Conservation (phyloP, 2,797 vertebrate species). For the Pipistrellus kuhlii region DNA sequence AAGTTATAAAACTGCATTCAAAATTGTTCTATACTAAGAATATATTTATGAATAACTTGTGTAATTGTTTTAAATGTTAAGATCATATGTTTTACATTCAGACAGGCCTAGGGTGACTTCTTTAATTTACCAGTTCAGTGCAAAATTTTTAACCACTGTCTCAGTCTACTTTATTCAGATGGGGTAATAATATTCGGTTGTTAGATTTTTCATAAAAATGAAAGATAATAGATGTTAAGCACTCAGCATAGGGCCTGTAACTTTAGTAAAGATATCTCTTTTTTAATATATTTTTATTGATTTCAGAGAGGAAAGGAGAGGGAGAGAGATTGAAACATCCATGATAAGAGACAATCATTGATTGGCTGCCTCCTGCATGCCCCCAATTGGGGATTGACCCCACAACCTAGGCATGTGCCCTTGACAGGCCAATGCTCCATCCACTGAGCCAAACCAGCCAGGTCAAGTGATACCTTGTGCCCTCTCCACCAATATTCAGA, state of each 20-base stretch:
- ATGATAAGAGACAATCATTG: too few relatives aligned
- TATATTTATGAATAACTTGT: neutral
- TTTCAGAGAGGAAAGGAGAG: too few relatives aligned
- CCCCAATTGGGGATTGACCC: too few relatives aligned
- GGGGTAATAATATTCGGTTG: neutral
- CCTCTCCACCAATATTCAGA: neutral
- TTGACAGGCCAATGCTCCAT: too few relatives aligned
- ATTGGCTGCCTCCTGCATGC: too few relatives aligned
- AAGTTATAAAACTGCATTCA: neutral
- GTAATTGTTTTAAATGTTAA: neutral
- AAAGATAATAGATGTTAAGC: neutral
- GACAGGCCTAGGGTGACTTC: neutral
- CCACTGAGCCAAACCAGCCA: too few relatives aligned
- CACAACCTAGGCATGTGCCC: too few relatives aligned
- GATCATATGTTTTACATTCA: neutral
- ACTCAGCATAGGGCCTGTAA: neutral
- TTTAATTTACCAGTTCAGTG: neutral
- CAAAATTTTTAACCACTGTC: neutral
- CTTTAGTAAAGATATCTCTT: neutral
- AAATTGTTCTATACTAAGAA: neutral
- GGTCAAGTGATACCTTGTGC: neutral
- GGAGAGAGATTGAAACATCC: too few relatives aligned
- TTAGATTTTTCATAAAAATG: constrained; percentile 13
- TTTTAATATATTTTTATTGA: too few relatives aligned
- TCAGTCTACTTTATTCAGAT: neutral